Percentiles rank a stretch among this genome's conserved stretches.
phyloP scores from a whole-genome alignment of 2,113 vertebrate species.

The Nycticryphes semicollaris region DNA sequence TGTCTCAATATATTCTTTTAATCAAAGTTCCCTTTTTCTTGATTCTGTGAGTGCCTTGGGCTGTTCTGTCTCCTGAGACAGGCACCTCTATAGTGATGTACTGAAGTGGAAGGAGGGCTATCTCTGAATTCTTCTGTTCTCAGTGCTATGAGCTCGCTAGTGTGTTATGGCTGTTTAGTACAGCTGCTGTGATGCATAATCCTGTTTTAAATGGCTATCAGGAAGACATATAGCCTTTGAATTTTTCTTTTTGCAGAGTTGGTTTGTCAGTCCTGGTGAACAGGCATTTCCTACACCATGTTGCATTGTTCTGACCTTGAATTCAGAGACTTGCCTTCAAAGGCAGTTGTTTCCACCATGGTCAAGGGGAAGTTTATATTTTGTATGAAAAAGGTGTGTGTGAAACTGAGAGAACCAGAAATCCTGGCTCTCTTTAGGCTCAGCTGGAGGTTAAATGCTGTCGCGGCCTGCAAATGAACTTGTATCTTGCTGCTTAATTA shows the following conservation, averaged over 20 bases:
- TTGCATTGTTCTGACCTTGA: background rate
- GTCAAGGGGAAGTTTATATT: background rate
- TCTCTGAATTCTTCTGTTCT: background rate
- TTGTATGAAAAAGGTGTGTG: background rate
- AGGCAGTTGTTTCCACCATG: background rate
- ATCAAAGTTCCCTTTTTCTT: background rate
- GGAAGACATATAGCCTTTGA: background rate
- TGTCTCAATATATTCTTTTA: background rate
- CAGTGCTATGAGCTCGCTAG: background rate
- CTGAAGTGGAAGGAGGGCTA: background rate
- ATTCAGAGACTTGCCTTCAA: background rate
- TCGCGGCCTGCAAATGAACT: background rate
- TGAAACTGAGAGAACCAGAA: background rate
- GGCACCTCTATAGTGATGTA: background rate
- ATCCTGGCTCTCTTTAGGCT: background rate
- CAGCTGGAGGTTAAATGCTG: background rate
- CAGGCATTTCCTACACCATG: fast-evolving
- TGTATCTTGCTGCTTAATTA: background rate
- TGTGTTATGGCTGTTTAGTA: background rate
- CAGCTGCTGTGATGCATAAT: background rate
- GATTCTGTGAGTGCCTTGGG: background rate
- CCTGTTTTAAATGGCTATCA: background rate
- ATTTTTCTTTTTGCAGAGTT: background rate
- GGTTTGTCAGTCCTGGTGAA: background rate
- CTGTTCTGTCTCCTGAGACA: background rate